Conservation (phyloP, 1,140 invertebrate genomes). For the Neodiprion lecontei region DNA sequence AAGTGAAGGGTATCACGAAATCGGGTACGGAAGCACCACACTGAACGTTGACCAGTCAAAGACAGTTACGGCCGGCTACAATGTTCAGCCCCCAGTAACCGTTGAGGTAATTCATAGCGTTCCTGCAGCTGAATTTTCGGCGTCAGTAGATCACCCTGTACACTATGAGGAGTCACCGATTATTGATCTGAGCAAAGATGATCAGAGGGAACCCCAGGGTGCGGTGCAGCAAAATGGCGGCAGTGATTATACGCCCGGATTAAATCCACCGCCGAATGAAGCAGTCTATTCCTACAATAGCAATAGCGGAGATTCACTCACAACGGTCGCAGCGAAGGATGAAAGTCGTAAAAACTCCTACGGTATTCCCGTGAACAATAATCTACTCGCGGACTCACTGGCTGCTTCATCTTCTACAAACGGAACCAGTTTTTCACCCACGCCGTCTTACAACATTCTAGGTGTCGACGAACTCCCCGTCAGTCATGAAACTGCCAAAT, state of each 20-base stretch:
- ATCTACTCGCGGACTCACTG: neutral
- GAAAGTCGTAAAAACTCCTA: neutral
- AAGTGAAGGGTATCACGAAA: neutral
- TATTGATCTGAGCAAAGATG: slow-evolving; percentile 36
- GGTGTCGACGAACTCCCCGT: neutral
- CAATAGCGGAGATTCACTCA: too few relatives aligned
- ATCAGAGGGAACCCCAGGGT: neutral
- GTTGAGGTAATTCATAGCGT: neutral
- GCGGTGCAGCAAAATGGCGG: neutral
- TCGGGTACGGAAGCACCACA: neutral
- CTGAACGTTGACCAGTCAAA: neutral
- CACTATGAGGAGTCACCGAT: slow-evolving; percentile 43
- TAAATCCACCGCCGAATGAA: neutral
- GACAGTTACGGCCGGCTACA: neutral
- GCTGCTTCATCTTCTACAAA: neutral
- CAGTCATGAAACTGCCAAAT: neutral
- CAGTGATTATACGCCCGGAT: neutral
- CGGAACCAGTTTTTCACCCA: neutral
- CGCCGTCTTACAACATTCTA: neutral
- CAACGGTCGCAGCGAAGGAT: neutral
- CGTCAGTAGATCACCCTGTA: slow-evolving; percentile 19
- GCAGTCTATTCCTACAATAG: neutral
- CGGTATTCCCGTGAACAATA: neutral
- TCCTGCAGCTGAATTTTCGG: neutral
- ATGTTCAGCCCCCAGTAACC: neutral